Evolutionary conservation across 2,888 invertebrate genomes (phyloP), one percentile per base, ranked within the genome.

Genomic region (Silvanus unidentatus): DNA sequence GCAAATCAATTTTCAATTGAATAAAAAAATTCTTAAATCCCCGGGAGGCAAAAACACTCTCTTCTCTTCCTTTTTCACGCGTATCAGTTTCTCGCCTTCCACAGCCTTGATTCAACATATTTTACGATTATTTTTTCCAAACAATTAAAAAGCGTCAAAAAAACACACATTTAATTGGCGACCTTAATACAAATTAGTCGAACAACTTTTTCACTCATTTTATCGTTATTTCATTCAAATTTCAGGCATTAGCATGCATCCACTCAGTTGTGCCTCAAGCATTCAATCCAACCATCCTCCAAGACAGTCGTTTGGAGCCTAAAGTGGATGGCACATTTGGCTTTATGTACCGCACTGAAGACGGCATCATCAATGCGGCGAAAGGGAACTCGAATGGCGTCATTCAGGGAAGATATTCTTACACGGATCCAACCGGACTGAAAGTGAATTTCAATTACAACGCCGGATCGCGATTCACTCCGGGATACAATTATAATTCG

Each of bases 361-460:
- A 72, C 50, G 72, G 72, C 9, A 72, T 72, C 27, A 60, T 67
- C 0, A 70, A 70, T 48, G 66, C 65, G 2, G 71, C 71, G 1
- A 64, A 68, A 50, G 70, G 69, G 2, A 69, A 71, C 48, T 60
- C 69, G 2, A 64, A 62, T 34, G 72, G 72, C 2, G 58, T 59
- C 14, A 68, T 72, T 10, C 69, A 68, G 16, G 72, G 72, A 8
- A 57, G 68, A 39, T 72, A 68, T 48, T 68, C 72, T 1, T 72
- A 72, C 56, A 71, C 71, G 1, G 72, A 72, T 49, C 71, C 72
- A 1, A 72, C 71, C 2, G 72, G 72, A 10, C 49, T 72, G 8
- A 71, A 68, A 59, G 69, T 72, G 1, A 72, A 72, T 51, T 68
- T 61, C 44, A 72, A 72, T 44, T 72, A 72, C 52, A 70, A 71